Base-by-base conservation (phyloP, 2,888 invertebrate species). In the Sarcophaga caerulescens region DNA sequence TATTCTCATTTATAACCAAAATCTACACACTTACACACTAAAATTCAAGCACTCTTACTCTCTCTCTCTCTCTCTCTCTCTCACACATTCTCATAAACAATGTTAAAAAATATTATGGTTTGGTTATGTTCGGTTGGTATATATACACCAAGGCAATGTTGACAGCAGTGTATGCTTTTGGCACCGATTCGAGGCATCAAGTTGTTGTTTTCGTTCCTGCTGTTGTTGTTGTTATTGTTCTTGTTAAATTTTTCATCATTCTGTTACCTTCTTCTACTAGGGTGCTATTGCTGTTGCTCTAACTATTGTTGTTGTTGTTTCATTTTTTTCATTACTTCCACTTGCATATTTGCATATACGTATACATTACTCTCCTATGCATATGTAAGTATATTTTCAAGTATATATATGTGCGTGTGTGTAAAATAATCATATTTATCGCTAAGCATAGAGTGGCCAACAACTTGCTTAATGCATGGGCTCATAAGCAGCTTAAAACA, bases 141-240 rank as follows among this genome's bases (percentile, higher is more conserved):
- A 65, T 35, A 25, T 11, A 35, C 44, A 59, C 52, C 66, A 69
- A 44, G 70, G 66, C 65, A 60, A 66, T 78, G 85, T 81, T 78
- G 77, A 75, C 77, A 81, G 69, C 70, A 69, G 66, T 23, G 71
- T 75, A 78, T 75, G 81, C 81, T 82, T 85, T 62, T 85, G 81
- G 81, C 85, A 78, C 69, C 74, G 78, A 78, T 78, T 85, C 78
- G 47, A 74, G 83, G 78, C 81, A 85, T 75, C 70, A 75, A 77
- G 70, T 75, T 44, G 66, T 75, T 79, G 47, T 17, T 70, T 75
- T 76, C n/a, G 10, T n/a, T n/a, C n/a, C n/a, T n/a, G n/a, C n/a
- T n/a, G 70, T 75, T 44, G 66, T 62, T 60, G 12, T 2, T 63
- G 63, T n/a, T 63, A n/a, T 5, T 44, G 17, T 69, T 69, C 19